Conservation (phyloP, 2,888 invertebrate genomes). For the Piscicola geometra region DNA sequence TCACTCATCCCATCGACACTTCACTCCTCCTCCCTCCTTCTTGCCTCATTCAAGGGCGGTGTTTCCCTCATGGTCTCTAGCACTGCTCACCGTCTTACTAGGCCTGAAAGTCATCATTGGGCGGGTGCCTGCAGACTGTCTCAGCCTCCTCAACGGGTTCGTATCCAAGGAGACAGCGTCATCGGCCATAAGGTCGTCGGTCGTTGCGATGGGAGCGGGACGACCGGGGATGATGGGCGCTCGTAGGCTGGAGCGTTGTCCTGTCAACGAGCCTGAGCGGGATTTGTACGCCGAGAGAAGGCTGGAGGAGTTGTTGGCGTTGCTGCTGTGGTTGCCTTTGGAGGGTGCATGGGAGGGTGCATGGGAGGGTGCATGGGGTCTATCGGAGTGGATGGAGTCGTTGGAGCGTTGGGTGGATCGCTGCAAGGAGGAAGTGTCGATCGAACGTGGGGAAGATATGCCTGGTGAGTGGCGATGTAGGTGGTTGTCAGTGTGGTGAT, state of each 20-base stretch:
- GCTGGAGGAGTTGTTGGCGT: background rate
- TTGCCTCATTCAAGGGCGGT: too few relatives aligned
- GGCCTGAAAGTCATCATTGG: constrained; percentile 34
- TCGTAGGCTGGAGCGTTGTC: constrained; percentile 16
- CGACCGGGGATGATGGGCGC: constrained; percentile 38
- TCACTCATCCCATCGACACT: too few relatives aligned
- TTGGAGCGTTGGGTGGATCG: background rate
- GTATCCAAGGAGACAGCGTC: constrained; percentile 50
- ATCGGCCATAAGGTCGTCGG: background rate
- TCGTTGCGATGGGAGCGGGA: constrained; percentile 18
- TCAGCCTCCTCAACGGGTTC: constrained; percentile 67
- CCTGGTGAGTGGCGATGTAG: too few relatives aligned
- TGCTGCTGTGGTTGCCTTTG: background rate
- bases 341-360: background rate
- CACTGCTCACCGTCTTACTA: too few relatives aligned
- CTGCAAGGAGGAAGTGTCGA: background rate
- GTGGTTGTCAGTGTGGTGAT: too few relatives aligned
- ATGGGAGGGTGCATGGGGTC: background rate
- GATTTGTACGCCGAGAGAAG: background rate
- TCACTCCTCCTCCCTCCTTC: too few relatives aligned
- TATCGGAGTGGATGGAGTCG: background rate
- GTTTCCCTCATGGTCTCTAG: too few relatives aligned
- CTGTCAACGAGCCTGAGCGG: background rate
- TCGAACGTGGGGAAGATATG: background rate
- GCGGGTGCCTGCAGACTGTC: constrained; percentile 47